These are phyloP conservation scores for Palythoa caribaeorum DNA, from an alignment of 92 coral and sea anemone species.

Conservation along the genomic window DNA sequence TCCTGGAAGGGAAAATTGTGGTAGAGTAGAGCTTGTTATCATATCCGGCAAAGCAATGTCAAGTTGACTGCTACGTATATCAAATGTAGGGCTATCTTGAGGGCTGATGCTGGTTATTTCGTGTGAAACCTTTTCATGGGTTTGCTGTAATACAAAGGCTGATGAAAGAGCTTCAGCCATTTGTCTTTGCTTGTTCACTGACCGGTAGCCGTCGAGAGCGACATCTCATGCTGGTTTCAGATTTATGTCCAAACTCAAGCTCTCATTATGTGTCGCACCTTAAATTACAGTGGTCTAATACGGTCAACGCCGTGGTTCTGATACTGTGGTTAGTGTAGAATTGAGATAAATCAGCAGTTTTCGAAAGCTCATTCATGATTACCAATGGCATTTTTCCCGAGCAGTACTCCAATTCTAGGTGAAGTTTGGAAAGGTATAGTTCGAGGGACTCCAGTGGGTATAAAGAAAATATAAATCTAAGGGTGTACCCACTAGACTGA, in stretches of 20 bases:
- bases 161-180: neutral
- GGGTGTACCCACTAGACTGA: too few species aligned
- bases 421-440: constrained; percentile 50
- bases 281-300: constrained; percentile 57
- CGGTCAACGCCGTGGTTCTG: constrained; percentile 7
- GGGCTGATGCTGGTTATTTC: neutral
- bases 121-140: neutral
- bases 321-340: constrained; percentile 57
- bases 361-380: constrained; percentile 9
- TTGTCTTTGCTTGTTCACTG: constrained; percentile 22
- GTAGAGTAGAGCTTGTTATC: neutral
- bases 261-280: constrained; percentile 52
- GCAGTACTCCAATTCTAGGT: constrained; percentile 42
- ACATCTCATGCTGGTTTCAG: constrained; percentile 34
- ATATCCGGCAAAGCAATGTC: neutral
- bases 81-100: neutral
- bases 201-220: constrained; percentile 54
- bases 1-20: neutral
- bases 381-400: constrained; percentile 48
- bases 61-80: neutral
- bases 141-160: neutral
- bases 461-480: neutral
- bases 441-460: constrained; percentile 55
- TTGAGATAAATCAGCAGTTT: neutral
- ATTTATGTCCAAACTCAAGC: neutral